phyloP scores from a whole-genome alignment of 2,797 vertebrate genomes.

The Trachops cirrhosus region DNA sequence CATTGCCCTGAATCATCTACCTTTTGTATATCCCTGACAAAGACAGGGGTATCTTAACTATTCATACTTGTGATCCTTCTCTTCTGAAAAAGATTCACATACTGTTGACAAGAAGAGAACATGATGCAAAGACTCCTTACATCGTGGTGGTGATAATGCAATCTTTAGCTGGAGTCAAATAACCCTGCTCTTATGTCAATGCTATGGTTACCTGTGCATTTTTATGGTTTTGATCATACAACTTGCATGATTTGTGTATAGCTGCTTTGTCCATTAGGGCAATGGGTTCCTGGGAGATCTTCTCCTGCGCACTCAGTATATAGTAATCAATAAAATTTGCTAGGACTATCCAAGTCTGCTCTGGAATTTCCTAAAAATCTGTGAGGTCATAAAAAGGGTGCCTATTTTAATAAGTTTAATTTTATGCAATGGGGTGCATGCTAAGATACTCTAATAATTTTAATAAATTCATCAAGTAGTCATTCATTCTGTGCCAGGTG shows the following conservation, averaged over 20 bases:
- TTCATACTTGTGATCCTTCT: background rate
- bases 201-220: background rate
- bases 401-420: background rate
- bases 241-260: background rate
- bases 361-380: constrained; percentile 1
- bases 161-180: background rate
- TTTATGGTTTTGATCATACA: background rate
- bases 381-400: background rate
- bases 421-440: background rate
- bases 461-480: constrained; percentile 19
- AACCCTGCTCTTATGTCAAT: background rate
- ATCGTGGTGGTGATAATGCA: background rate
- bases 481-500: background rate
- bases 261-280: background rate
- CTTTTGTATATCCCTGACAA: constrained; percentile 34
- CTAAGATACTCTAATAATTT: background rate
- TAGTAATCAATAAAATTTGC: background rate
- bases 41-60: background rate
- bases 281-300: background rate
- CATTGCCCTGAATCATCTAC: constrained; percentile 1
- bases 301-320: background rate
- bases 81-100: background rate
- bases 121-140: background rate
- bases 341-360: background rate
- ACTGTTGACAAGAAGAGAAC: background rate